Evolutionary conservation across 2,888 invertebrate species (phyloP).

Genomic region (Vannuccia rotundouncinata): DNA sequence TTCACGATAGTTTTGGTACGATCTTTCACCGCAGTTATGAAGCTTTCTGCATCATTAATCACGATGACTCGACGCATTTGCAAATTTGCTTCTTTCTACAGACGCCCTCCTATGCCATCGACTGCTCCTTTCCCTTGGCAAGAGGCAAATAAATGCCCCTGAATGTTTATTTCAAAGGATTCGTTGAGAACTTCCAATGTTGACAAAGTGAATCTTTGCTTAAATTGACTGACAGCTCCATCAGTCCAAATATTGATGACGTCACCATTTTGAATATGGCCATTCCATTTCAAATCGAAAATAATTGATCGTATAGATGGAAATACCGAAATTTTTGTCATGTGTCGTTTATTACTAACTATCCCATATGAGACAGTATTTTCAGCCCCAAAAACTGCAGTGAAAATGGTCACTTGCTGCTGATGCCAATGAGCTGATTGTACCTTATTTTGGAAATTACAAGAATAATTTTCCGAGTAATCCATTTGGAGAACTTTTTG

Average conservation of each 20-base stretch:
- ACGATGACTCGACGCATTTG: too few relatives aligned
- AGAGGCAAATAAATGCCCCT: constrained; percentile 4
- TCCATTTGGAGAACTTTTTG: background rate
- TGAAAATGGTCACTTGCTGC: constrained; percentile 13
- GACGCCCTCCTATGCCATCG: background rate
- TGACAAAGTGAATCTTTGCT: too few relatives aligned
- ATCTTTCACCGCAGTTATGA: too few relatives aligned
- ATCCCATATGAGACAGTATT: background rate
- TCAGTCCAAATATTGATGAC: background rate
- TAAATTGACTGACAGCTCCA: background rate
- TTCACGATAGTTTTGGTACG: too few relatives aligned
- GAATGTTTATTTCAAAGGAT: too few relatives aligned
- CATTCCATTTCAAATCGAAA: too few relatives aligned
- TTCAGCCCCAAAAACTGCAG: background rate
- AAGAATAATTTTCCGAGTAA: constrained; percentile 28
- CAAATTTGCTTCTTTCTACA: too few relatives aligned
- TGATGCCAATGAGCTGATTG: constrained; percentile 30
- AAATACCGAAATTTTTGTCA: constrained; percentile 2
- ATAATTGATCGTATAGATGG: background rate
- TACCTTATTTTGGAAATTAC: constrained; percentile 13
- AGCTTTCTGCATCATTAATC: too few relatives aligned
- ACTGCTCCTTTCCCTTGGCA: constrained; percentile 10
- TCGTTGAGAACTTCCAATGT: too few relatives aligned
- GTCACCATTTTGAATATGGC: background rate
- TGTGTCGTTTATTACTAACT: background rate